Evolutionary conservation across 1,140 invertebrate species (phyloP), one percentile per base, ranked within the genome.

Genomic region (Drosophila littoralis): DNA sequence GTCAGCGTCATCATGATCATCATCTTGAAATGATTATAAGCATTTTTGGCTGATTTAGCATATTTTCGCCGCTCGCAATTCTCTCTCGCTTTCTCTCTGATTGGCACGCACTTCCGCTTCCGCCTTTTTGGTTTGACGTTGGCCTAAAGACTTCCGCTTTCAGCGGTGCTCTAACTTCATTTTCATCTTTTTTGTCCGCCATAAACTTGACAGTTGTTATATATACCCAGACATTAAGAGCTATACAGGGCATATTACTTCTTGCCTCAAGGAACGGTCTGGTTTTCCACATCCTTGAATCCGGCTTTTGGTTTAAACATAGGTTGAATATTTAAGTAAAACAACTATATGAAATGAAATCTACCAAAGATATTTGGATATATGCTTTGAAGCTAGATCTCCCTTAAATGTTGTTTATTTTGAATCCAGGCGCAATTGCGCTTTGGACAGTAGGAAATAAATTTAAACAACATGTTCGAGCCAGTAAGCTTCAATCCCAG

Each of bases 31-130:
- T 89, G 84, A 88, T 89, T 88, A 75, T 83, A 78, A 89, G 68
- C 74, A 89, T 88, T 89, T 82, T 86, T 77, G 77, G 79, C 83
- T 88, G 83, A 88, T 88, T 88, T 88, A 82, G 79, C 83, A 82
- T 88, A 82, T 88, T 82, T 79, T 51, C 32, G 42, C 35, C 15
- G 52, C 61, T 51, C 32, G 48, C 70, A 58, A 58, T 75, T 69
- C 52, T 43, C 58, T 40, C 40, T 58, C 43, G 8, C 40, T 51
- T 7, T 64, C 52, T 63, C 59, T 48, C 43, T 66, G 61, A 70
- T 64, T 79, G 76, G 76, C 83, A 86, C 83, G 83, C 83, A 88
- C 79, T 88, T 88, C 83, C 83, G 83, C 61, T 88, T 86, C 83
- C 79, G 82, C 48, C 22, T 61, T 77, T 69, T 71, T 54, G 75